These are phyloP conservation scores for Phocoena sinus DNA, from an alignment of 2,113 vertebrate genomes.

Conservation along the genomic window DNA sequence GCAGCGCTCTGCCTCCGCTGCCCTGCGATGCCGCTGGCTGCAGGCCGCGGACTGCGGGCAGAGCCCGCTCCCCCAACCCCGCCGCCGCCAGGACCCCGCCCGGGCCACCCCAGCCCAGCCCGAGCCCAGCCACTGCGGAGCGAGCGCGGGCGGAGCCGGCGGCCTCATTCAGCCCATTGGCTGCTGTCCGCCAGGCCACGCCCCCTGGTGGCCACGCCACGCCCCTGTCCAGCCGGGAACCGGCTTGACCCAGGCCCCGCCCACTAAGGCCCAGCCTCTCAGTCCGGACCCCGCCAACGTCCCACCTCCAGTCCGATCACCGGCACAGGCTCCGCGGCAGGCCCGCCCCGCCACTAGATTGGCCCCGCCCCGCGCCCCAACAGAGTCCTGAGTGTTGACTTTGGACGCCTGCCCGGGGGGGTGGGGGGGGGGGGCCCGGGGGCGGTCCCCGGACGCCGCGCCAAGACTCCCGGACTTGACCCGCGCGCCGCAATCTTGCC, in stretches of 20 bases:
- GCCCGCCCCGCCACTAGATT: background rate
- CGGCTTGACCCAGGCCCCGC: background rate
- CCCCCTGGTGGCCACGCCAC: background rate
- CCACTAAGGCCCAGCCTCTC: background rate
- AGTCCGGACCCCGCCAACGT: background rate
- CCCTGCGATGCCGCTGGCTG: background rate
- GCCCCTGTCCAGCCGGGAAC: background rate
- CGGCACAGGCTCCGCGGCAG: rapidly evolving
- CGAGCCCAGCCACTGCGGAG: background rate
- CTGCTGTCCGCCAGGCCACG: background rate
- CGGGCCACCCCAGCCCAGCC: background rate
- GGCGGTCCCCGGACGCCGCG: background rate
- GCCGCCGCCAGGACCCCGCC: background rate
- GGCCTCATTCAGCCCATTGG: slow-evolving; percentile 57
- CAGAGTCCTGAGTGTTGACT: rapidly evolving
- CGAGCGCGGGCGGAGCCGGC: background rate
- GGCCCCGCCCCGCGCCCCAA: background rate
- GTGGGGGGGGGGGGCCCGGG: too few relatives aligned
- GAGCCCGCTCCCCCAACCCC: background rate
- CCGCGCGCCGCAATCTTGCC: background rate
- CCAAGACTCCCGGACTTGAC: too few relatives aligned
- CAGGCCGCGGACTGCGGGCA: background rate
- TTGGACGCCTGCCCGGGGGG: background rate
- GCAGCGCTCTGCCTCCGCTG: background rate
- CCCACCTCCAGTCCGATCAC: too few relatives aligned